Evolutionary conservation across 2,113 vertebrate species (phyloP).

Genomic region (Atrichornis clamosus): DNA sequence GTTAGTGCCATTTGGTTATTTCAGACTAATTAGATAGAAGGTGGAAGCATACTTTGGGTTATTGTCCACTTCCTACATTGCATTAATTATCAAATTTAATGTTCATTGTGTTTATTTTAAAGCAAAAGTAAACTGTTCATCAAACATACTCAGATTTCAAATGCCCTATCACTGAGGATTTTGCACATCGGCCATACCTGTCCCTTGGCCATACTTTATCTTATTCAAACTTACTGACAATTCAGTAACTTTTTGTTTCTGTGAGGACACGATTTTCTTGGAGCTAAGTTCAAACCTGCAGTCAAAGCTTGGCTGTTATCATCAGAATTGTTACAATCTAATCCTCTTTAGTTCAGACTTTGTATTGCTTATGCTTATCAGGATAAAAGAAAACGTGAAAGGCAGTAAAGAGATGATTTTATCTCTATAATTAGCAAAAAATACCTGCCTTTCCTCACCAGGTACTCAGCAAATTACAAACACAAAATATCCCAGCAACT

Average conservation of each 20-base stretch:
- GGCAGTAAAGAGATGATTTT: neutral
- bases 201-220: accelerated
- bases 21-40: neutral
- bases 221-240: neutral
- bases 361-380: neutral
- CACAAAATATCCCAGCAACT: neutral
- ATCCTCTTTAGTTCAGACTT: neutral
- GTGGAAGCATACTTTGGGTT: neutral
- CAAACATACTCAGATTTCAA: neutral
- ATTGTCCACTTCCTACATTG: neutral
- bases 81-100: neutral
- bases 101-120: neutral
- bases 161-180: neutral
- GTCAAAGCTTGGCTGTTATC: neutral
- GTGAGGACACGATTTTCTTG: neutral
- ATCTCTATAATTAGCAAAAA: neutral
- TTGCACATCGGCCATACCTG: neutral
- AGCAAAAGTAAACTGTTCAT: neutral
- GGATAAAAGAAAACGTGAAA: neutral
- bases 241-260: neutral
- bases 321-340: neutral
- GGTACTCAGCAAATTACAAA: neutral
- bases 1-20: neutral
- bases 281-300: neutral
- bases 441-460: neutral